These are phyloP conservation scores for Brachionichthys hirsutus DNA, from an alignment of 2,113 vertebrate species.

Conservation along the genomic window DNA sequence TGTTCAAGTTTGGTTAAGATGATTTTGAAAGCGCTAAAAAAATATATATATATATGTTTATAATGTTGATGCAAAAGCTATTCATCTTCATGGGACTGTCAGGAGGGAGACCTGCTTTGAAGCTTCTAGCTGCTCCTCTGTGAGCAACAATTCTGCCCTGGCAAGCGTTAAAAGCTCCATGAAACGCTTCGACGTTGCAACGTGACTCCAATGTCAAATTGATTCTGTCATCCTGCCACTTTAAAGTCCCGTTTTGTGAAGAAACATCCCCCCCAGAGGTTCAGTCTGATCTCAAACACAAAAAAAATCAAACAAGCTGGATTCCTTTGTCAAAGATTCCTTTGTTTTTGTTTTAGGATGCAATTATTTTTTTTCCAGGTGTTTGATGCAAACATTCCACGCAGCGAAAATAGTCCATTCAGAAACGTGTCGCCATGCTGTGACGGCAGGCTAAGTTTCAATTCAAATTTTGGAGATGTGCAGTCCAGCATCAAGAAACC, in stretches of 20 bases:
- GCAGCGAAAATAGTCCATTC: slow-evolving; percentile 1
- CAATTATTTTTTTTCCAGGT: slow-evolving; percentile 18
- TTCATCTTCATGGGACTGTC: background rate
- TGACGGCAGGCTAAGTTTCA: background rate
- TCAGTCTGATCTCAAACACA: slow-evolving; percentile 1
- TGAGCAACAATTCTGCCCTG: slow-evolving; percentile 43
- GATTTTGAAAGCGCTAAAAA: slow-evolving; percentile 7
- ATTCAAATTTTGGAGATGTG: slow-evolving; percentile 13
- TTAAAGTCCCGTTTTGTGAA: slow-evolving; percentile 24
- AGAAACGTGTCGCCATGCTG: too few species aligned
- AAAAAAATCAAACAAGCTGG: background rate
- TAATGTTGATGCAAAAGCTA: background rate
- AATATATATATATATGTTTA: background rate
- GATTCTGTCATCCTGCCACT: slow-evolving; percentile 23
- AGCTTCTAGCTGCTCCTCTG: slow-evolving; percentile 10
- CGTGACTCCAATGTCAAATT: slow-evolving; percentile 22
- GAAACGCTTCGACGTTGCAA: slow-evolving; percentile 24
- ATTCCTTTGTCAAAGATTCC: background rate
- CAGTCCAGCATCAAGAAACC: too few species aligned
- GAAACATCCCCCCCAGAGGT: slow-evolving; percentile 25
- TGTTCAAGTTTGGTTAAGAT: slow-evolving; percentile 7
- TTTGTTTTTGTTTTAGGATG: slow-evolving; percentile 8
- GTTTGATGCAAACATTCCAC: slow-evolving; percentile 18
- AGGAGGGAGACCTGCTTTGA: slow-evolving; percentile 19
- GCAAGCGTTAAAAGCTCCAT: slow-evolving; percentile 40